Percentiles rank a stretch among this genome's conserved stretches.
Conservation (phyloP, 2,797 vertebrate species). For the Phataginus tetradactyla region DNA sequence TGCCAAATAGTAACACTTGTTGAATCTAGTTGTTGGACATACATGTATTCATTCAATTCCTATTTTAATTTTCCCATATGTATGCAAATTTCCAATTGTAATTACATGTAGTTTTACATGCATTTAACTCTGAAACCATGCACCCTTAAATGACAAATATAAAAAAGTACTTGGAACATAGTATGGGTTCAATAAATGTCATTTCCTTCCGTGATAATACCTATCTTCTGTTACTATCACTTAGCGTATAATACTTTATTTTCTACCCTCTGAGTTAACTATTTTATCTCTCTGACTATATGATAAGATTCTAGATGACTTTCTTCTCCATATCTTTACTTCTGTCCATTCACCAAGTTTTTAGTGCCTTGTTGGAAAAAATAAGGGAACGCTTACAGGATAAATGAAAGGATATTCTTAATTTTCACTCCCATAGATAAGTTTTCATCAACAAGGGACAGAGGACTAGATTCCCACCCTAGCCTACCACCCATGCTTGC, state of each 20-base stretch:
- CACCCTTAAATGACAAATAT: not conserved
- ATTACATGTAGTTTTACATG: not conserved
- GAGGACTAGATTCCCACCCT: not conserved
- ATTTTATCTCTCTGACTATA: not conserved
- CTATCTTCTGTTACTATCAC: not conserved
- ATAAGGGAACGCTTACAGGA: constrained; percentile 56
- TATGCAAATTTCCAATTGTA: not conserved
- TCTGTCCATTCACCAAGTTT: not conserved
- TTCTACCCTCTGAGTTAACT: not conserved
- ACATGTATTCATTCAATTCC: not conserved
- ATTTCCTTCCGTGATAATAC: not conserved
- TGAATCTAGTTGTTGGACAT: not conserved
- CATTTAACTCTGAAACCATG: not conserved
- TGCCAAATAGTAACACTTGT: not conserved
- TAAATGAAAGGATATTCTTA: not conserved
- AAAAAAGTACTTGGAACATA: not conserved
- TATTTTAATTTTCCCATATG: not conserved
- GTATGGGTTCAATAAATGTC: not conserved
- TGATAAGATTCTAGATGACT: not conserved
- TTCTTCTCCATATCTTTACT: not conserved
- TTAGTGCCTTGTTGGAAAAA: not conserved
- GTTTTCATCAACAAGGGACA: not conserved
- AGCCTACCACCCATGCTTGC: not conserved
- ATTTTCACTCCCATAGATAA: not conserved
- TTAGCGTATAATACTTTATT: not conserved